Percentiles rank a stretch among this genome's conserved stretches.
Evolutionary conservation across 2,797 vertebrate genomes (phyloP).

Genomic region (Acanthornis magna): DNA sequence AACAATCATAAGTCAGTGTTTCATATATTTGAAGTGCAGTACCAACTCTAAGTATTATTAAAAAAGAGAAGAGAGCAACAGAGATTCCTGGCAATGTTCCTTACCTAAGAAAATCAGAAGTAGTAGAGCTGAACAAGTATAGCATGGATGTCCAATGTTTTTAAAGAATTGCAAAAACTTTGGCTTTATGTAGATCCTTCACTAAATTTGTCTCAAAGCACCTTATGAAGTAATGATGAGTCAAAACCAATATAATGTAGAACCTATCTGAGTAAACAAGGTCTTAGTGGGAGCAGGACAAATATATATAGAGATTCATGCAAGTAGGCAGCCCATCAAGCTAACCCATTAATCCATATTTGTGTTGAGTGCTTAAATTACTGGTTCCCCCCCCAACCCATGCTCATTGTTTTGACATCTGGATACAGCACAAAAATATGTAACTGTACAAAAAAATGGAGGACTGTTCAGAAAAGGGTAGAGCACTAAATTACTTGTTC

Average conservation of each 20-base stretch:
- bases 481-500: neutral
- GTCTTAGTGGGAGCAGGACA: neutral
- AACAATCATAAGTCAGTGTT: neutral
- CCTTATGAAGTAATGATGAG: neutral
- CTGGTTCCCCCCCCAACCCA: accelerated
- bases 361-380: neutral
- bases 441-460: neutral
- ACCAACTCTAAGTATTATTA: neutral
- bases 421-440: neutral
- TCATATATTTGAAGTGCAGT: neutral
- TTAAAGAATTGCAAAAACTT: neutral
- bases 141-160: neutral
- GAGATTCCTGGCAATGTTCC: neutral
- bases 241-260: neutral
- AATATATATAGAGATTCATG: neutral
- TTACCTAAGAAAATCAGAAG: neutral
- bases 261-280: neutral
- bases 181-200: neutral
- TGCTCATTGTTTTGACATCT: neutral
- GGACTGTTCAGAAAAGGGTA: neutral
- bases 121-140: neutral
- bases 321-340: neutral
- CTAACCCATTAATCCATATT: neutral
- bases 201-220: neutral
- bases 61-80: neutral